Base-by-base conservation (phyloP, 2,888 invertebrate species). In the Xiphydria camelus region DNA sequence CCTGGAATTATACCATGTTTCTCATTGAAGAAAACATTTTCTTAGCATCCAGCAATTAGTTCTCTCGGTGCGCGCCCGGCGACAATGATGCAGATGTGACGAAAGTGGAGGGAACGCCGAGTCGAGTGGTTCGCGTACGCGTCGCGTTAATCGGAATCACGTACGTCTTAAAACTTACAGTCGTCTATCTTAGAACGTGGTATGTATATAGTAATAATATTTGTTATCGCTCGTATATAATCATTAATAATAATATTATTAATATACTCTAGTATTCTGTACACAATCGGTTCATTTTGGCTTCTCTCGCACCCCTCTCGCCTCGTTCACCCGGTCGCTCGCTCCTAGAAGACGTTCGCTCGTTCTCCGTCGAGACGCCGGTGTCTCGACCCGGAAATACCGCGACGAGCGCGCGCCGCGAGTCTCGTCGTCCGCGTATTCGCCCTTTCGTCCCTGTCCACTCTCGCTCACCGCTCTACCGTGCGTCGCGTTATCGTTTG, bases 221-320 rank as follows among this genome's bases (percentile, higher is more conserved):
- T 57, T 47, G 57, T 62, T 65, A 59, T 59, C 58, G 54, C 62
- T 62, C 59, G 53, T 62, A 55, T 56, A 60, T 61, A 63, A 58
- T 64, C 49, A 63, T 60, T 66, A 63, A 60, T 65, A 58, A 63
- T 69, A 64, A 58, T 61, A 68, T 70, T 65, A 66, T 66, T 66
- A 68, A 69, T 64, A 70, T 70, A 70, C 64, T 72, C 66, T 73
- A 70, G 58, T 66, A 67, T 71, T 68, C 73, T 73, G 72, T 73
- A 73, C 73, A 73, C 59, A 65, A 66, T 71, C 69, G 67, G 67
- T 70, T 68, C 66, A 61, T 61, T 61, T 63, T 62, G 63, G 61
- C 64, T 62, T 55, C 53, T 59, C 57, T 58, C 51, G 41, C 29
- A 29, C 29, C 29, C 29, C 29, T 12, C 29, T 29, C 29, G 29